Evolutionary conservation across 2,797 vertebrate genomes (phyloP).

Genomic region (Labroides dimidiatus): DNA sequence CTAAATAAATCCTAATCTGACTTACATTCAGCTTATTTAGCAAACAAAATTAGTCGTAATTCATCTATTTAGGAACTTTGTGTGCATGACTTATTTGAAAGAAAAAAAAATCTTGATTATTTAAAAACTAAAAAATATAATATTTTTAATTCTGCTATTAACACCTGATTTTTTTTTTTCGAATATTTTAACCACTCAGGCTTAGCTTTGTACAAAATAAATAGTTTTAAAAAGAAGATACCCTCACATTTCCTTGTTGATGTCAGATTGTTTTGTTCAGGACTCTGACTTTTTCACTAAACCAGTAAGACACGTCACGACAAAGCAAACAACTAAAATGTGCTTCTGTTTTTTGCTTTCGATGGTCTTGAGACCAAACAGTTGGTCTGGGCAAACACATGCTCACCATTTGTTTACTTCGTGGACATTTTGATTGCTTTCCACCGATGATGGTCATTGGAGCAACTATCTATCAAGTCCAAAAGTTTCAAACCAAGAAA

Average conservation of each 20-base stretch:
- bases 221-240: background rate
- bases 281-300: background rate
- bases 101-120: too few relatives aligned
- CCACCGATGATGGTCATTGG: slow-evolving; percentile 54
- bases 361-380: background rate
- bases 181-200: too few relatives aligned
- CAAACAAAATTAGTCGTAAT: slow-evolving; percentile 3
- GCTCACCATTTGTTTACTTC: slow-evolving; percentile 37
- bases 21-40: slow-evolving; percentile 17
- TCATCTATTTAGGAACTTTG: background rate
- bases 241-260: too few relatives aligned
- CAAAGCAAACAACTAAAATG: background rate
- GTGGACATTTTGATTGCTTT: slow-evolving; percentile 37
- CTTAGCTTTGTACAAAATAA: background rate
- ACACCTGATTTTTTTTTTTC: too few relatives aligned
- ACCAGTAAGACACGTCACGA: too few relatives aligned
- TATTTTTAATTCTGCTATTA: background rate
- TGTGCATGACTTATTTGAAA: background rate
- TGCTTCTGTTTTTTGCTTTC: slow-evolving; percentile 2
- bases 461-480: slow-evolving; percentile 55
- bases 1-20: background rate
- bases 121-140: too few relatives aligned
- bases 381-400: slow-evolving; percentile 11
- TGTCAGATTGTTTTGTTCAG: background rate
- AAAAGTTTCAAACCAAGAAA: slow-evolving; percentile 40